A percentile compares a stretch with the other conserved stretches of the same genome.
Conservation (phyloP, 2,797 vertebrate genomes). For the Urosaurus nigricauda region DNA sequence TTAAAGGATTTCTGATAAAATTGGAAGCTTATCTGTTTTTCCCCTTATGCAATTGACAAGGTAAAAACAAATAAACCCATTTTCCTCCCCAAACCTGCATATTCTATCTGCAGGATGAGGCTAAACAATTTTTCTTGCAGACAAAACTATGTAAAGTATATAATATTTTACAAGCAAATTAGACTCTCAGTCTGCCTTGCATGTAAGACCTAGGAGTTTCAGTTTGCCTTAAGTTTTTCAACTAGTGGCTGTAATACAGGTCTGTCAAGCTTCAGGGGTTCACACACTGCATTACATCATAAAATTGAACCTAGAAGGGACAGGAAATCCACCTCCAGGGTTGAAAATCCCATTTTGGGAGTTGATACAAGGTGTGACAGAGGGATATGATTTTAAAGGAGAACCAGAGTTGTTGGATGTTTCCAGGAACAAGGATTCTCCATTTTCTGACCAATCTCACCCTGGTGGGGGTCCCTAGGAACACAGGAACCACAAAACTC, state of each 20-base stretch:
- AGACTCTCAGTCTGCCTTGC: not conserved
- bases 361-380: too few species aligned
- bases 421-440: too few species aligned
- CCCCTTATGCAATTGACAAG: not conserved
- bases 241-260: not conserved
- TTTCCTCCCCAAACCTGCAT: not conserved
- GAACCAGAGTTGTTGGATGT: too few species aligned
- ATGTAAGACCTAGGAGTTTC: not conserved
- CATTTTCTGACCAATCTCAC: too few species aligned
- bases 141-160: not conserved
- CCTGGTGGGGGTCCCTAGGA: too few species aligned
- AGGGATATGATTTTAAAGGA: too few species aligned
- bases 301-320: too few species aligned
- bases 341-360: too few species aligned
- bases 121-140: not conserved
- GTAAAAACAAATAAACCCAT: not conserved
- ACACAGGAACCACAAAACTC: too few species aligned
- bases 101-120: conserved; percentile 25
- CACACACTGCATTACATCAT: too few species aligned
- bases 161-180: conserved; percentile 34
- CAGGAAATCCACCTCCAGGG: too few species aligned
- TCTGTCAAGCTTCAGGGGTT: too few species aligned
- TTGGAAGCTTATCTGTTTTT: not conserved
- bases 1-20: not conserved
- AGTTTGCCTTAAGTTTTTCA: not conserved